Evolutionary conservation across 2,797 vertebrate species (phyloP).

Genomic region (Muscicapa comitata): DNA sequence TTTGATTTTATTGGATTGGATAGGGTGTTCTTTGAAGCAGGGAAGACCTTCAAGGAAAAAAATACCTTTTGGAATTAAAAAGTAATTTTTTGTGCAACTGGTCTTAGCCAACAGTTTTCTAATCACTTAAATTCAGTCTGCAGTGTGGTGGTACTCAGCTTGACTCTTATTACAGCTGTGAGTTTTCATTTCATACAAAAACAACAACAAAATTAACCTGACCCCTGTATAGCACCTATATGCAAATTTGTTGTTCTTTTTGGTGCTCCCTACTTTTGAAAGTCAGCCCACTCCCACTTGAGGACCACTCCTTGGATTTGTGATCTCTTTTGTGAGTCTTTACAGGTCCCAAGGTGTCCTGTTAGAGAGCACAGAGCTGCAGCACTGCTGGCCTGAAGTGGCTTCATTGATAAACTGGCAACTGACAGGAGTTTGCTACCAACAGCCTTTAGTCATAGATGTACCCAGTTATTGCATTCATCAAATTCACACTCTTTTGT

Average conservation of each 20-base stretch:
- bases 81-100: background rate
- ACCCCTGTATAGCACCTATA: background rate
- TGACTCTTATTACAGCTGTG: background rate
- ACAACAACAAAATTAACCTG: background rate
- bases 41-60: background rate
- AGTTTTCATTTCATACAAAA: background rate
- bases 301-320: background rate
- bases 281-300: background rate
- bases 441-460: background rate
- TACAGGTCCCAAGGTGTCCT: background rate
- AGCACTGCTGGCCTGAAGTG: background rate
- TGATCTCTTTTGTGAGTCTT: background rate
- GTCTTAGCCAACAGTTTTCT: background rate
- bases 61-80: background rate
- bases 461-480: background rate
- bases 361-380: background rate
- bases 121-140: background rate
- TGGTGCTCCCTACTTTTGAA: background rate
- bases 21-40: background rate
- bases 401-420: background rate
- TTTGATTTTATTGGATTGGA: background rate
- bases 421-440: background rate
- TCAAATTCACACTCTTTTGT: background rate
- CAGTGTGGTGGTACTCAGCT: background rate
- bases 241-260: background rate